Percentiles rank a stretch among this genome's conserved stretches.
These are phyloP conservation scores for Acronicta leporina DNA, from an alignment of 2,888 invertebrate species.

Conservation along the genomic window DNA sequence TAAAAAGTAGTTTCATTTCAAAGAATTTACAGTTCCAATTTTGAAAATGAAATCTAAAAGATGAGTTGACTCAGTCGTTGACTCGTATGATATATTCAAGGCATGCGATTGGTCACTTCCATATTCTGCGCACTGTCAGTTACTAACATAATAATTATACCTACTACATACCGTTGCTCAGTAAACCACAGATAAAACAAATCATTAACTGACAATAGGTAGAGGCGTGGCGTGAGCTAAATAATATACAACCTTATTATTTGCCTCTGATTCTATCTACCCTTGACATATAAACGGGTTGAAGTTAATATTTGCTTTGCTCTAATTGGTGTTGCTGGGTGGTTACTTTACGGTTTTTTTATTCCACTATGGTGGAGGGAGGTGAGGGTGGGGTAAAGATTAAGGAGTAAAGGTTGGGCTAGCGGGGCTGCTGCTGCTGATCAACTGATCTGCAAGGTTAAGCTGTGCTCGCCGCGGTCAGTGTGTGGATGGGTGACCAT, in stretches of 20 bases:
- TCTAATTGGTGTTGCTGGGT: slow-evolving; percentile 33
- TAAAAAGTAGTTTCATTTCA: no score
- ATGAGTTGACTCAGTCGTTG: no score
- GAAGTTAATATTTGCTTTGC: slow-evolving; percentile 36
- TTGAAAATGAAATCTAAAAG: no score
- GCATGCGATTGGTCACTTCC: neutral
- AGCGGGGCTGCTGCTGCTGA: no score
- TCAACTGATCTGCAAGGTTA: no score
- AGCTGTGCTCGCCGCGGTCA: no score
- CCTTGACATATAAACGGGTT: slow-evolving; percentile 54
- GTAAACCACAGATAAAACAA: slow-evolving; percentile 40
- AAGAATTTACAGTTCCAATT: no score
- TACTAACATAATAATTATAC: neutral
- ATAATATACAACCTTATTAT: slow-evolving; percentile 42
- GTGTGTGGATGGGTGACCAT: no score
- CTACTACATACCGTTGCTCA: slow-evolving; percentile 2
- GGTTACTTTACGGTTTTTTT: neutral
- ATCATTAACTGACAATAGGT: slow-evolving; percentile 46
- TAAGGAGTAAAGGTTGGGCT: no score
- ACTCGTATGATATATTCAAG: no score
- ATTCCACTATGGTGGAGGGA: no score
- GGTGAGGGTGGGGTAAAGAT: no score
- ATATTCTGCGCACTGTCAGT: neutral
- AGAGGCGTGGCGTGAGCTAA: slow-evolving; percentile 50
- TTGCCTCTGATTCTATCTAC: slow-evolving; percentile 45